Base-by-base conservation (phyloP, 2,113 vertebrate genomes). In the Corapipo altera region DNA sequence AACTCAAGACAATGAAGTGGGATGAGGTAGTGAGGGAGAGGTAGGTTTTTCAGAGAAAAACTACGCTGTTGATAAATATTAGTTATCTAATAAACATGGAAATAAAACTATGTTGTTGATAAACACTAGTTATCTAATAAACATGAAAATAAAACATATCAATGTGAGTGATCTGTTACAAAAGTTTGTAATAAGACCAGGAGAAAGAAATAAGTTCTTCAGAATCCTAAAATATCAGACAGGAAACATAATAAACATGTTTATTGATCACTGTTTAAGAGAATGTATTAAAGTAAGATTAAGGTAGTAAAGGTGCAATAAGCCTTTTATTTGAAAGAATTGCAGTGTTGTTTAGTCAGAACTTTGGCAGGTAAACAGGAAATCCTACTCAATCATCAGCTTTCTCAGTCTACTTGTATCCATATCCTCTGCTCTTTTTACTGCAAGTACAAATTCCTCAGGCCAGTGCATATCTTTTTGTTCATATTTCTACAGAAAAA, bases 111-210 rank as follows among this genome's bases (percentile, higher is more conserved):
- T 85, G 78, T 28, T 74, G 23, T 76, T 39, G 55, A 82, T 93
- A 96, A 91, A 88, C 21, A 82, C 61, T 82, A 28, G 5, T 27
- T 48, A 94, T 95, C 48, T 74, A 91, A 88, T 93, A 71, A 94
- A 79, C 15, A 7, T 3, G 17, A 23, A 72, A 66, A 94, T 83
- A 95, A 92, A 96, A 61, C 39, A 94, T 37, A 84, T 35, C 14
- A 30, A 4, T 24, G 20, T 26, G 5, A 55, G 32, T 79, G 18
- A 48, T 85, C 28, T 55, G 30, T 49, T 82, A 76, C 61, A 75
- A 96, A 88, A 90, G 14, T 5, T 32, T 94, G 59, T 65, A 88
- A 85, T 84, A 89, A 84, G 73, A 88, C 35, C 33, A 75, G 51
- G 58, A 77, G 66, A 92, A 92, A 88, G 17, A 95, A 95, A 33